Conservation (phyloP, 1,140 invertebrate genomes). For the Drosophila orosa region DNA sequence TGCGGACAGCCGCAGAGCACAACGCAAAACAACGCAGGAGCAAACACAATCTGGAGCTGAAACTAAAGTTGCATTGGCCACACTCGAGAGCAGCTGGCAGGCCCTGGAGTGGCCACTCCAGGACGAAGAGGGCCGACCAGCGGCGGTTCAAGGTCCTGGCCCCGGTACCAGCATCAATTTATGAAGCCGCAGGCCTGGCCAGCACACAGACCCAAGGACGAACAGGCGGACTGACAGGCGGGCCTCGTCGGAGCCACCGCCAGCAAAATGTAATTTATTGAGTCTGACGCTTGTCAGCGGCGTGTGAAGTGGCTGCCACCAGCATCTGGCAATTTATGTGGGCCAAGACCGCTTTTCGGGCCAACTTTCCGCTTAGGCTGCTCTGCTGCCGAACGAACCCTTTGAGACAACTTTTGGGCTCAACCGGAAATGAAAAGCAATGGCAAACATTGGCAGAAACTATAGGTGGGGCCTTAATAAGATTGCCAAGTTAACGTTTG, state of each 20-base stretch:
- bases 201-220: conserved; percentile 12
- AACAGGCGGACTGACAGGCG: conserved; percentile 37
- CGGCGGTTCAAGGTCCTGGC: conserved; percentile 52
- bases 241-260: conserved; percentile 6
- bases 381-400: conserved; percentile 44
- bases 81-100: conserved; percentile 41
- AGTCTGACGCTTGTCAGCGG: conserved; percentile 67
- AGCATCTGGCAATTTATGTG: conserved; percentile 59
- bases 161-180: conserved; percentile 40
- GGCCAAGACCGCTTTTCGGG: conserved; percentile 19
- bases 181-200: conserved; percentile 34
- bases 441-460: conserved; percentile 41
- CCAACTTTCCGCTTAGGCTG: conserved; percentile 42
- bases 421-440: conserved; percentile 51
- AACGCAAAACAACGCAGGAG: conserved; percentile 34
- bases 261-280: conserved; percentile 63
- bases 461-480: conserved; percentile 27
- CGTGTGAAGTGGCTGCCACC: conserved; percentile 48
- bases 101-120: conserved; percentile 42
- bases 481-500: conserved; percentile 32
- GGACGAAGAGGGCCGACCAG: conserved; percentile 30
- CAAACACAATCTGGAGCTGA: conserved; percentile 37
- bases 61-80: conserved; percentile 55
- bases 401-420: conserved; percentile 52
- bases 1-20: conserved; percentile 37